phyloP scores from a whole-genome alignment of 2,888 invertebrate species.

The Dichetophora obliterata region DNA sequence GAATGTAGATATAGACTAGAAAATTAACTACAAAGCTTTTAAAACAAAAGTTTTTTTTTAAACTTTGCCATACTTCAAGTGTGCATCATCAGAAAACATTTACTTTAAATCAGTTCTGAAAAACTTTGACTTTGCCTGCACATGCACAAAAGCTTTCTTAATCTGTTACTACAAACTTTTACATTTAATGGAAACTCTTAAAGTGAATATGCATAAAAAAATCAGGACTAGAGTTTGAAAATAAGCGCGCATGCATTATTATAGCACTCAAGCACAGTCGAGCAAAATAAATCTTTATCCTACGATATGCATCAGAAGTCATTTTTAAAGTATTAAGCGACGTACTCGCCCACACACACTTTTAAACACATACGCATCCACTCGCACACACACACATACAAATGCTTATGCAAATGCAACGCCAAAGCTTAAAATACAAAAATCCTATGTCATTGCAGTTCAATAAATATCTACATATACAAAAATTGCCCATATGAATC shows the following conservation, averaged over 20 bases:
- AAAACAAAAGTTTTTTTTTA: no score
- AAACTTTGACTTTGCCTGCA: no score
- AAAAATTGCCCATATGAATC: not conserved
- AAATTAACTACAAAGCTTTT: no score
- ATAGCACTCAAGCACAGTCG: not conserved
- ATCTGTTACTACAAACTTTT: no score
- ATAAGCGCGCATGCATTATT: no score
- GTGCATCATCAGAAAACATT: no score
- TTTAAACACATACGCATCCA: not conserved
- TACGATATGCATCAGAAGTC: conserved; percentile 9
- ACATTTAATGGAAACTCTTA: not conserved
- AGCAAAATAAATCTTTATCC: conserved; percentile 9
- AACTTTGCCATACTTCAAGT: no score
- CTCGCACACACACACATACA: not conserved
- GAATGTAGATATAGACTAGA: no score
- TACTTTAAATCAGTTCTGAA: no score
- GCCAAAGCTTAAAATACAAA: not conserved
- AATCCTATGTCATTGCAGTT: not conserved
- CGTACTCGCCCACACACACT: not conserved
- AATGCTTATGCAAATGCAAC: not conserved
- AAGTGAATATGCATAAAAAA: not conserved
- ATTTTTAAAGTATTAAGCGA: conserved; percentile 15
- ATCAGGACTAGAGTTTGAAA: no score
- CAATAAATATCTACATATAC: not conserved
- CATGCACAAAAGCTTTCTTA: no score